Base-by-base conservation (phyloP, 2,888 invertebrate species). In the Dilophus febrilis region DNA sequence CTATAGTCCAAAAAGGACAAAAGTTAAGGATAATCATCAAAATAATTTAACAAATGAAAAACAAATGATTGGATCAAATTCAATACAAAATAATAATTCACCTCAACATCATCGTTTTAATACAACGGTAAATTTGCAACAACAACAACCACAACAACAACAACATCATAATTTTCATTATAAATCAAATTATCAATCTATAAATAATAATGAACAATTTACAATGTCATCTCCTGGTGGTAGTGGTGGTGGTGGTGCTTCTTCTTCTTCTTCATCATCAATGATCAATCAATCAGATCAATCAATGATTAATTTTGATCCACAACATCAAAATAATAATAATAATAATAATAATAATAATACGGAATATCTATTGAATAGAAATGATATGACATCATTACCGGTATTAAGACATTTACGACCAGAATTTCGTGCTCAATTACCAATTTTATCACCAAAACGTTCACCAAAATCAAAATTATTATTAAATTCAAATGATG, bases 341-440 rank as follows among this genome's bases (percentile, higher is more conserved):
- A 49, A 49, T 40, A 45, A 38, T 22, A 51, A 53, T 34, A 52
- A 53, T 30, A 48, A 45, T 26, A 48, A 47, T 37, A 50, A 53
- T 2, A 65, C 65, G 40, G 56, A 68, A 12, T 59, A 70, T 41
- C 50, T 50, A 2, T 59, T 58, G 4, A 22, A 8, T 22, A 22
- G 4, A 6, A 22, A 22, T 22, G 22, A 22, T 22, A 6, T 22
- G 8, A 46, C 57, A 56, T 38, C 54, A 54, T 63, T 87, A 45
- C 87, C 87, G 2, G 87, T 88, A 12, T 59, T 88, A 45, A 71
- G 85, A 58, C 85, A 86, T 61, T 62, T 88, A 44, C 69, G 85
- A 53, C 83, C 86, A 1, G 87, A 88, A 55, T 88, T 88, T 56
- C 67, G 86, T 17, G 85, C 86, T 1, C 87, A 87, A 55, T 61